A percentile compares a stretch with the other conserved stretches of the same genome.
Conservation (phyloP, 2,888 invertebrate species). For the Synanthedon tipuliformis region DNA sequence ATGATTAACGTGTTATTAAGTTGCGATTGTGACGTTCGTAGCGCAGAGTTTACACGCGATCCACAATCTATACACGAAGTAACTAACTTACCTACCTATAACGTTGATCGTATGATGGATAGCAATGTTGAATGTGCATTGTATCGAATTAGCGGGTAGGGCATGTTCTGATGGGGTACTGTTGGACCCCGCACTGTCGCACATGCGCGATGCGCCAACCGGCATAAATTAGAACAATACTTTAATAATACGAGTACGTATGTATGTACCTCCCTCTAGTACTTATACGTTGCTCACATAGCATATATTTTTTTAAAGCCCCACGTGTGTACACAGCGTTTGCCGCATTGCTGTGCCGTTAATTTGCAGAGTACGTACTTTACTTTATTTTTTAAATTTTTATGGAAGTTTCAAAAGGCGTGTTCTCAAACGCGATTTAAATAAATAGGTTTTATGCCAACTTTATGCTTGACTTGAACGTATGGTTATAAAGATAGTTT, state of each 20-base stretch:
- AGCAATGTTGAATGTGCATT: constrained; percentile 27
- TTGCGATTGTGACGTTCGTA: background rate
- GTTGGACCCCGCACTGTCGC: constrained; percentile 7
- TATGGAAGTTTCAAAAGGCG: too few species aligned
- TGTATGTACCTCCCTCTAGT: constrained; percentile 1
- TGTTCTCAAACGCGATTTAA: too few species aligned
- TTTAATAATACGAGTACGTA: constrained; percentile 23
- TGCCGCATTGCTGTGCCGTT: constrained; percentile 16
- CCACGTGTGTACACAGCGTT: constrained; percentile 1
- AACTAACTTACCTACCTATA: background rate
- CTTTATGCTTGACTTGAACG: too few species aligned
- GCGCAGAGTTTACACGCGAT: background rate
- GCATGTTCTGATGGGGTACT: constrained; percentile 18
- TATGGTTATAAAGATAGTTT: too few species aligned
- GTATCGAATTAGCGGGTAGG: constrained; percentile 1
- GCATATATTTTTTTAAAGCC: constrained; percentile 13
- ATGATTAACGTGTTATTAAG: background rate
- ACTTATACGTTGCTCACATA: constrained; percentile 12
- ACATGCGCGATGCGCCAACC: constrained; percentile 26
- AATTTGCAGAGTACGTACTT: background rate
- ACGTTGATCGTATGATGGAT: background rate
- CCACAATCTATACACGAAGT: too few species aligned
- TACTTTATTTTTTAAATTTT: too few species aligned
- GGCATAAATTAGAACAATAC: constrained; percentile 30
- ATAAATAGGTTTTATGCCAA: too few species aligned